A percentile compares a stretch with the other conserved stretches of the same genome.
phyloP scores from a whole-genome alignment of 2,888 invertebrate species.

The Acanthoscelides obtectus region DNA sequence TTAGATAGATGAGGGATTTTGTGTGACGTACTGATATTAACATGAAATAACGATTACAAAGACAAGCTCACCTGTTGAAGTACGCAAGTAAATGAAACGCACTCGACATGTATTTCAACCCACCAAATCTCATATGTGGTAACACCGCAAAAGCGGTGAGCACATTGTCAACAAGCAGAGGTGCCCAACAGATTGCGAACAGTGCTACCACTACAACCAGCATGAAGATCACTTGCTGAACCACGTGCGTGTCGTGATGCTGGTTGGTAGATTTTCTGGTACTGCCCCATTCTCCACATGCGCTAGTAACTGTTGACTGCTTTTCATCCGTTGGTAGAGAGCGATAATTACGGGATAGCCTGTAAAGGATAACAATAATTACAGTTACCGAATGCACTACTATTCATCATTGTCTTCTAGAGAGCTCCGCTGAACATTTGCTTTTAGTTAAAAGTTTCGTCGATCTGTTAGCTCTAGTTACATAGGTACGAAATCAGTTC shows the following conservation, averaged over 20 bases:
- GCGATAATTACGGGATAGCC: constrained; percentile 22
- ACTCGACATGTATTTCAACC: constrained; percentile 57
- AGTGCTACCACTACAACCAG: constrained; percentile 63
- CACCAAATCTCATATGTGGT: constrained; percentile 49
- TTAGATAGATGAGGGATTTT: too few species aligned
- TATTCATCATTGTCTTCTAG: too few species aligned
- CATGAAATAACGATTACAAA: background rate
- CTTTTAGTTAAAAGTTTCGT: too few species aligned
- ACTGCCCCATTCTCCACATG: constrained; percentile 14
- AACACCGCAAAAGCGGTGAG: constrained; percentile 58
- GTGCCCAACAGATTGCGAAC: constrained; percentile 67
- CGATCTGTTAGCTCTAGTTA: too few species aligned
- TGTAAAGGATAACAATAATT: constrained; percentile 12
- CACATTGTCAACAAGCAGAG: constrained; percentile 60
- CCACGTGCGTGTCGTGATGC: constrained; percentile 36
- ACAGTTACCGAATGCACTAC: too few species aligned
- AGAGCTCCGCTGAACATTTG: too few species aligned
- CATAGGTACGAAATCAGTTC: too few species aligned
- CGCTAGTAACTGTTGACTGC: constrained; percentile 13
- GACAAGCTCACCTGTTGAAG: constrained; percentile 54
- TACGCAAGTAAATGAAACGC: constrained; percentile 64
- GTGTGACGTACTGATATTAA: background rate
- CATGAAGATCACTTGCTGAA: constrained; percentile 67
- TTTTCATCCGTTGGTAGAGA: constrained; percentile 13
- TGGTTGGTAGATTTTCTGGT: constrained; percentile 11